Percentiles rank a stretch among this genome's conserved stretches.
Evolutionary conservation across 1,140 invertebrate species (phyloP).

Genomic region (Pentalonia nigronervosa): DNA sequence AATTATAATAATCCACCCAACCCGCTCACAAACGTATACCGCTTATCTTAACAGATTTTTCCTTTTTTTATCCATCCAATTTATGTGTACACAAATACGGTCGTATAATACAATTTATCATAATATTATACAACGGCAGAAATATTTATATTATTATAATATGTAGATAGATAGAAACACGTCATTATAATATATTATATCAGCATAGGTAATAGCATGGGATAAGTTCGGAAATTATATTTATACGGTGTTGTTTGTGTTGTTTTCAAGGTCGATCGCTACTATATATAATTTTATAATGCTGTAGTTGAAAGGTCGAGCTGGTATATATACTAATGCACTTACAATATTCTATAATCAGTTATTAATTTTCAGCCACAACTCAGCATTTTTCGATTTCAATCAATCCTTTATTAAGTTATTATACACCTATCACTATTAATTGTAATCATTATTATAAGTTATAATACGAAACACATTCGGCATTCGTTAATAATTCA

Average conservation of each 20-base stretch:
- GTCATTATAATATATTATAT: not conserved
- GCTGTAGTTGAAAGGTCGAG: not conserved
- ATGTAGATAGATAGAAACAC: not conserved
- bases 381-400: not conserved
- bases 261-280: constrained; percentile 16
- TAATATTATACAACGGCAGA: not conserved
- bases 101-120: not conserved
- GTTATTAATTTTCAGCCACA: not conserved
- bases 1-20: constrained; percentile 6
- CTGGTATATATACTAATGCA: not conserved
- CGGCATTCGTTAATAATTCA: not conserved
- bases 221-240: not conserved
- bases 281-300: not conserved
- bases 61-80: not conserved
- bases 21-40: constrained; percentile 37
- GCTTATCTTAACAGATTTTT: constrained; percentile 43
- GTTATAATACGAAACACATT: not conserved
- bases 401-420: not conserved
- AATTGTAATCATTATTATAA: not conserved
- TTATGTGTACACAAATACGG: not conserved
- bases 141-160: not conserved
- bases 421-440: not conserved
- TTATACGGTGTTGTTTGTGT: not conserved
- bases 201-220: too few species aligned
- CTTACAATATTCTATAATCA: not conserved